These are phyloP conservation scores for Apteryx mantelli DNA, from an alignment of 2,113 vertebrate genomes.

Conservation along the genomic window DNA sequence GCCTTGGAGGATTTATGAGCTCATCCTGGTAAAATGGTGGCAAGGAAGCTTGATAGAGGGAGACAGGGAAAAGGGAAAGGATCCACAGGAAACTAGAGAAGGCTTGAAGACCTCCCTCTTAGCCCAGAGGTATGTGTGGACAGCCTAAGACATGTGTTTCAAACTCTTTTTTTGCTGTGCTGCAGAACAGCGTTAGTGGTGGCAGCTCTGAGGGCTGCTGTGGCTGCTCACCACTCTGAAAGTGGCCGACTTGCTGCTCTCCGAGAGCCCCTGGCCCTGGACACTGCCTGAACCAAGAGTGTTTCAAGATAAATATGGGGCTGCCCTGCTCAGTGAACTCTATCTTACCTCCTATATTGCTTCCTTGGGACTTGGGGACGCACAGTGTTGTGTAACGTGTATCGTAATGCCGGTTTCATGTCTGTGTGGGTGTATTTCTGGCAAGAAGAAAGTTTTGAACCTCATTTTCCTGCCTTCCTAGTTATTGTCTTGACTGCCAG, in stretches of 20 bases:
- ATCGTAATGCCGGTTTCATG: not conserved
- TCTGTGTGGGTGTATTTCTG: conserved; percentile 7
- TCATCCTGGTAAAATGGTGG: not conserved
- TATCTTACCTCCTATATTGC: not conserved
- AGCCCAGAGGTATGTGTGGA: not conserved
- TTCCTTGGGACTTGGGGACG: not conserved
- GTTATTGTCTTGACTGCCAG: not conserved
- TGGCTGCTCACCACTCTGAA: not conserved
- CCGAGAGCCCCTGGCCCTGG: not conserved
- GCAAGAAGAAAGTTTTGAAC: conserved; percentile 1
- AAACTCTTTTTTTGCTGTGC: not conserved
- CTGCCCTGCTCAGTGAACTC: not conserved
- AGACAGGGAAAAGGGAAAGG: not conserved
- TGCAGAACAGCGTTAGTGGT: not conserved
- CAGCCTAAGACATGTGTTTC: not conserved
- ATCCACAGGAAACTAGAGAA: not conserved
- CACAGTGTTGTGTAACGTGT: conserved; percentile 5
- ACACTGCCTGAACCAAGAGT: not conserved
- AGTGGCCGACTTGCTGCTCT: not conserved
- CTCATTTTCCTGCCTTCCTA: not conserved
- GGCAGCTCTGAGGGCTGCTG: not conserved
- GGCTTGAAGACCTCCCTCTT: not conserved
- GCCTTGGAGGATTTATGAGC: not conserved
- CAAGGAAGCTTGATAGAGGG: not conserved
- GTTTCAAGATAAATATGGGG: not conserved